Base-by-base conservation (phyloP, 2,888 invertebrate species). In the Lissocephala sabroskyi region DNA sequence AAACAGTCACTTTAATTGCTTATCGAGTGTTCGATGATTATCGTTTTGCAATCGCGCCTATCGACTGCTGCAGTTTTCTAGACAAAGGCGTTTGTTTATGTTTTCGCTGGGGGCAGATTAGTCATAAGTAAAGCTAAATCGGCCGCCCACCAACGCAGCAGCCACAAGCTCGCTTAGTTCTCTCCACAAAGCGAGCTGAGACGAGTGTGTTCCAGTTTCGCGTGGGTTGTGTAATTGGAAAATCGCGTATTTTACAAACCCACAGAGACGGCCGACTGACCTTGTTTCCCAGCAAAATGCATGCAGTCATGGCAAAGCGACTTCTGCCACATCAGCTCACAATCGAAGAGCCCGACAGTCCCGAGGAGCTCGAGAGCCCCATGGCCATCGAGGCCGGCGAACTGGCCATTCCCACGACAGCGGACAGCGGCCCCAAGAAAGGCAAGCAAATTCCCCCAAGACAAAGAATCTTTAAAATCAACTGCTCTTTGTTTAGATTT, bases 221-320 rank as follows among this genome's bases (percentile, higher is more conserved):
- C n/a, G n/a, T n/a, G n/a, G n/a, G n/a, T 23, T 23, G 23, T 23
- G 3, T 11, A 16, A 7, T n/a, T n/a, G n/a, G n/a, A n/a, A n/a
- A n/a, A n/a, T n/a, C n/a, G n/a, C n/a, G n/a, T n/a, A n/a, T n/a
- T n/a, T n/a, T n/a, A n/a, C n/a, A n/a, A n/a, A n/a, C n/a, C n/a
- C n/a, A n/a, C n/a, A n/a, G n/a, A n/a, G n/a, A n/a, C n/a, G n/a
- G n/a, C n/a, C n/a, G n/a, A n/a, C n/a, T n/a, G n/a, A n/a, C n/a
- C n/a, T n/a, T n/a, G n/a, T n/a, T 46, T 44, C 40, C 10, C 14
- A 76, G 74, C 23, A n/a, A n/a, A n/a, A 16, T 84, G 83, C 80
- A 81, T 37, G 83, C 85, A 28, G 82, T 83, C 13, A 83, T 83
- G 71, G 70, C 83, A 2, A 79, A 81, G 62, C 76, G 81, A 49